Conservation (phyloP, 2,888 invertebrate genomes). For the Leucoptera coffeella region DNA sequence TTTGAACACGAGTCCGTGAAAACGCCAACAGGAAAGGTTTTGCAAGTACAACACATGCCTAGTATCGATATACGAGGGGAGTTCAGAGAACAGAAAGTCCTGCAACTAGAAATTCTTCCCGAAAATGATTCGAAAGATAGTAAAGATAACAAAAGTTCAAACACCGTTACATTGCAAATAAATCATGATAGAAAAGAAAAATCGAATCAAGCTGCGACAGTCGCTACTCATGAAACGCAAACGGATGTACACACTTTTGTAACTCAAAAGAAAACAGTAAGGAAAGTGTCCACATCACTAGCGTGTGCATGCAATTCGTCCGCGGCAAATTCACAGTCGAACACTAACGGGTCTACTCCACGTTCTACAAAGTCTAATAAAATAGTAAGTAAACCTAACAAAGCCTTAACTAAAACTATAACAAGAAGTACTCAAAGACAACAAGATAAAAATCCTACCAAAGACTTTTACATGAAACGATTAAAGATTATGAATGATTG, state of each 20-base stretch:
- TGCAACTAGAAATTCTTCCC: slow-evolving; percentile 42
- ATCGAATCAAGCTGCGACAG: slow-evolving; percentile 1
- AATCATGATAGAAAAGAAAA: slow-evolving; percentile 14
- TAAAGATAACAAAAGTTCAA: slow-evolving; percentile 12
- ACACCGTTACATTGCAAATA: slow-evolving; percentile 23
- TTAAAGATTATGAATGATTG: slow-evolving; percentile 14
- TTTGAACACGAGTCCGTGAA: slow-evolving; percentile 20
- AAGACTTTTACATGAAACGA: slow-evolving; percentile 9
- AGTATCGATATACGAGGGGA: slow-evolving; percentile 44
- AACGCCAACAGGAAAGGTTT: slow-evolving; percentile 10
- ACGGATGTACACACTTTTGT: slow-evolving; percentile 5
- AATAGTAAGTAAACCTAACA: neutral
- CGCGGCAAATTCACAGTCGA: slow-evolving; percentile 28
- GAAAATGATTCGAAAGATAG: slow-evolving; percentile 11
- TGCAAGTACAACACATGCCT: slow-evolving; percentile 42
- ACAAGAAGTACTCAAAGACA: slow-evolving; percentile 8
- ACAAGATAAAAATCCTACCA: slow-evolving; percentile 1
- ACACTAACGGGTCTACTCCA: slow-evolving; percentile 26
- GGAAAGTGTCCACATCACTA: slow-evolving; percentile 27
- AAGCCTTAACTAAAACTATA: slow-evolving; percentile 12
- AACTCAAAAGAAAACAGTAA: slow-evolving; percentile 9
- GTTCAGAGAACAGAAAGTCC: slow-evolving; percentile 40
- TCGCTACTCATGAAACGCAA: slow-evolving; percentile 3
- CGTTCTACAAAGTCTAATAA: neutral
- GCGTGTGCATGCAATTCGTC: too few relatives aligned